phyloP scores from a whole-genome alignment of 1,140 invertebrate genomes.

The Calliopsis andreniformis region DNA sequence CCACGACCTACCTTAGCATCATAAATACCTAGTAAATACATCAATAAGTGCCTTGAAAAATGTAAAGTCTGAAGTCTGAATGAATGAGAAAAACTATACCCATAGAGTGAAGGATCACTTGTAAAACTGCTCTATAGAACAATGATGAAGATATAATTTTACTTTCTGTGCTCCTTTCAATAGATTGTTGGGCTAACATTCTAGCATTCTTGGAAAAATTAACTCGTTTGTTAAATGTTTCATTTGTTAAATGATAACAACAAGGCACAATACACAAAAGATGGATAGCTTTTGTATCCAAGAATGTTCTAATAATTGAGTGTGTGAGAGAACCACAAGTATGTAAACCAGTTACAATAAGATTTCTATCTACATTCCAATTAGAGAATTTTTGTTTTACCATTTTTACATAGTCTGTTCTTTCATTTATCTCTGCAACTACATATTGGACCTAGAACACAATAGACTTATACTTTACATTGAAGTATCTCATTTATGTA shows the following conservation, averaged over 20 bases:
- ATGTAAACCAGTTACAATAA: slow-evolving; percentile 90
- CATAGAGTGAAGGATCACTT: slow-evolving; percentile 82
- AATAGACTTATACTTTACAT: background rate
- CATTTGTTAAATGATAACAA: slow-evolving; percentile 93
- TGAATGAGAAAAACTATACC: slow-evolving; percentile 65
- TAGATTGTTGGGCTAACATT: slow-evolving; percentile 91
- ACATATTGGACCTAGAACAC: slow-evolving; percentile 71
- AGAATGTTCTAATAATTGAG: slow-evolving; percentile 88
- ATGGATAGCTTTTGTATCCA: slow-evolving; percentile 81
- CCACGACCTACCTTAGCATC: slow-evolving; percentile 81
- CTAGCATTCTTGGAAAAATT: slow-evolving; percentile 88
- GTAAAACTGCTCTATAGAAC: slow-evolving; percentile 88
- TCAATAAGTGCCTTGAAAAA: slow-evolving; percentile 21
- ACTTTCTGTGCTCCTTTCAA: slow-evolving; percentile 84
- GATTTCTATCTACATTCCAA: slow-evolving; percentile 64
- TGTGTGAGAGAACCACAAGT: slow-evolving; percentile 93
- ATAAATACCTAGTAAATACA: slow-evolving; percentile 74
- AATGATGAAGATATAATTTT: slow-evolving; percentile 84
- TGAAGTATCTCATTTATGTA: background rate
- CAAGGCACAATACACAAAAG: slow-evolving; percentile 92
- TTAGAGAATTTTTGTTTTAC: slow-evolving; percentile 79
- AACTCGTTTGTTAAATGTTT: slow-evolving; percentile 82
- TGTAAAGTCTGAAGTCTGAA: slow-evolving; percentile 17
- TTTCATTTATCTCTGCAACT: slow-evolving; percentile 73
- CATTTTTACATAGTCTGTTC: slow-evolving; percentile 81